These are phyloP conservation scores for Slavum lentiscoides DNA, from an alignment of 2,888 invertebrate genomes.

Conservation along the genomic window DNA sequence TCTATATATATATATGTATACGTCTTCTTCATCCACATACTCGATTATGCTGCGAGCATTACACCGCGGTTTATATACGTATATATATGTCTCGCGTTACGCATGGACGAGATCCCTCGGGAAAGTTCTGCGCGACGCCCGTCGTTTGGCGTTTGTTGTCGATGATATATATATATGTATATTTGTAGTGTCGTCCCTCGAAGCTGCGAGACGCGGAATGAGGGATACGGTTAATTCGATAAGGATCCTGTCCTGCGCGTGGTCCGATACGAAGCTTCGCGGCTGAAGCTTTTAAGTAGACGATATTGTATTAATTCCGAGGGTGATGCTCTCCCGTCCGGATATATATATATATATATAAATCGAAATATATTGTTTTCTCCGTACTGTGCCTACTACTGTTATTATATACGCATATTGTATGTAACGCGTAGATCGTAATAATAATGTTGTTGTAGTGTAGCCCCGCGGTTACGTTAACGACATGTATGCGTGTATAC, in stretches of 20 bases:
- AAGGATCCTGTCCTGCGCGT: conserved; percentile 1
- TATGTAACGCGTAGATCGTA: too few species aligned
- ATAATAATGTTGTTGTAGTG: too few species aligned
- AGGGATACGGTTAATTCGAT: conserved; percentile 19
- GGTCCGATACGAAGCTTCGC: background rate
- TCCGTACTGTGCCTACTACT: too few species aligned
- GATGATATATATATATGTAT: too few species aligned
- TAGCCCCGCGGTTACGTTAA: too few species aligned
- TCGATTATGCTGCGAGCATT: conserved; percentile 9
- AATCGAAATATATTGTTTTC: too few species aligned
- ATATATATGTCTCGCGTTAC: background rate
- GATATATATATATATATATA: too few species aligned
- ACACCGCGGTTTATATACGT: background rate
- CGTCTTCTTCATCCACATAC: background rate
- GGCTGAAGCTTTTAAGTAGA: conserved; percentile 14
- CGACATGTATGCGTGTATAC: too few species aligned
- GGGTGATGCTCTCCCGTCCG: background rate
- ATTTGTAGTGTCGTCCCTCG: too few species aligned
- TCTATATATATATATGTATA: too few species aligned
- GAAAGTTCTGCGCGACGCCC: conserved; percentile 20
- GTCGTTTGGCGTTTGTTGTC: conserved; percentile 30
- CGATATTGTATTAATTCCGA: conserved; percentile 10
- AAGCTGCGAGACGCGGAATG: too few species aligned
- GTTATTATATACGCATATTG: too few species aligned
- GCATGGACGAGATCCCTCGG: conserved; percentile 1